Conservation (phyloP, 92 coral and sea anemone genomes). For the Parazoanthus swiftii region DNA sequence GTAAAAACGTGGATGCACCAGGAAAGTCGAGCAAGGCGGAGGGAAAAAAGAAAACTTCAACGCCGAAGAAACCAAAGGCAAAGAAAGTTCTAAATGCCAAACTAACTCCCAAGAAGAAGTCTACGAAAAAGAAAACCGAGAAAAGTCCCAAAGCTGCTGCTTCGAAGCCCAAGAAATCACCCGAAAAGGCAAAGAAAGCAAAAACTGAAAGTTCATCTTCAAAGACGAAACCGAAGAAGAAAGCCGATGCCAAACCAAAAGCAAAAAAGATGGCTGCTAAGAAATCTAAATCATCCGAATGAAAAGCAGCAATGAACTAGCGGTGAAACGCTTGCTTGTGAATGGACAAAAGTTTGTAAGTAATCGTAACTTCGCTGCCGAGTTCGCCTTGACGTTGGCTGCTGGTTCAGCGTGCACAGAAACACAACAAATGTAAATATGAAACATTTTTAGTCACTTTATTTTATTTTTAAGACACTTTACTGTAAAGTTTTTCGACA, state of each 20-base stretch:
- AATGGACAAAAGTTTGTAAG: background rate
- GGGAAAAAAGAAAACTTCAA: conserved; percentile 16
- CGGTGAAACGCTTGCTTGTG: background rate
- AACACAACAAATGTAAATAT: background rate
- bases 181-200: conserved; percentile 47
- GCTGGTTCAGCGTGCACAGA: background rate
- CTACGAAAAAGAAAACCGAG: conserved; percentile 17
- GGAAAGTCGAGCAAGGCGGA: conserved; percentile 29
- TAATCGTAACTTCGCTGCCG: background rate
- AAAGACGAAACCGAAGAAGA: conserved; percentile 63
- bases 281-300: conserved; percentile 9
- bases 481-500: background rate
- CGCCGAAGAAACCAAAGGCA: conserved; percentile 41
- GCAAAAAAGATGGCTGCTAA: conserved; percentile 54
- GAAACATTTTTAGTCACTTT: background rate
- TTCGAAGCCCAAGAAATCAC: conserved; percentile 45
- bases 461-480: background rate
- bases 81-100: conserved; percentile 10
- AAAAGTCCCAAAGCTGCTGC: conserved; percentile 33
- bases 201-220: conserved; percentile 40
- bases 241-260: conserved; percentile 67
- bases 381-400: background rate
- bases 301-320: background rate
- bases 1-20: background rate
- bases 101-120: conserved; percentile 2